These are phyloP conservation scores for Dermolepida albohirtum DNA, from an alignment of 2,888 invertebrate species.

Conservation along the genomic window DNA sequence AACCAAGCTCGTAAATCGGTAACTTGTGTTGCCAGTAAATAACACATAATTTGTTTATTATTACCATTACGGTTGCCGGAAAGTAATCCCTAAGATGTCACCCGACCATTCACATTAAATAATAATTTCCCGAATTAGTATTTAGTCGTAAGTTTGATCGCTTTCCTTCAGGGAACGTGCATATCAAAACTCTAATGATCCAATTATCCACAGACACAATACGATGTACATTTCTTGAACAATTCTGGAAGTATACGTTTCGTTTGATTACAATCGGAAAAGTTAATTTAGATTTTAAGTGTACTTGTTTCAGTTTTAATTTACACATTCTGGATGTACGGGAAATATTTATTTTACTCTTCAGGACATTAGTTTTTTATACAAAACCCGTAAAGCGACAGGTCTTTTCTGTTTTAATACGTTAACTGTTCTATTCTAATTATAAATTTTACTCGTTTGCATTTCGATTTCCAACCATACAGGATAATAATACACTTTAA, in stretches of 20 bases:
- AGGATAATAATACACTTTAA: too few species aligned
- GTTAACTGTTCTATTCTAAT: too few species aligned
- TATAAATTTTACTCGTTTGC: too few species aligned
- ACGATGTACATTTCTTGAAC: slow-evolving; percentile 4
- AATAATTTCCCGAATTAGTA: slow-evolving; percentile 35
- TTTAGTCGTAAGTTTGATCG: slow-evolving; percentile 26
- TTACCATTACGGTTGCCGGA: slow-evolving; percentile 25
- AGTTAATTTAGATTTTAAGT: slow-evolving; percentile 13
- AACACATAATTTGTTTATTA: slow-evolving; percentile 38
- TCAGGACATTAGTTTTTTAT: too few species aligned
- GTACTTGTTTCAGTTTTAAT: too few species aligned
- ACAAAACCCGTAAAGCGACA: too few species aligned
- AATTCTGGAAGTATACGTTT: neutral
- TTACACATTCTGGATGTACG: too few species aligned
- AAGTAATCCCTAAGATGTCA: slow-evolving; percentile 33
- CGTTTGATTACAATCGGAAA: neutral
- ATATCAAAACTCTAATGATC: slow-evolving; percentile 25
- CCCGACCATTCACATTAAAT: slow-evolving; percentile 25
- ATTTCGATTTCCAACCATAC: too few species aligned
- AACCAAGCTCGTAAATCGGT: slow-evolving; percentile 18
- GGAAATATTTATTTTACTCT: too few species aligned
- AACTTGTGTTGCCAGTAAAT: slow-evolving; percentile 23
- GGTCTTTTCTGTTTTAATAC: too few species aligned
- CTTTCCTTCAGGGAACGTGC: slow-evolving; percentile 9
- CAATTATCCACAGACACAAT: slow-evolving; percentile 20